Evolutionary conservation across 2,113 vertebrate species (phyloP).

Genomic region (Psephotus haematonotus): DNA sequence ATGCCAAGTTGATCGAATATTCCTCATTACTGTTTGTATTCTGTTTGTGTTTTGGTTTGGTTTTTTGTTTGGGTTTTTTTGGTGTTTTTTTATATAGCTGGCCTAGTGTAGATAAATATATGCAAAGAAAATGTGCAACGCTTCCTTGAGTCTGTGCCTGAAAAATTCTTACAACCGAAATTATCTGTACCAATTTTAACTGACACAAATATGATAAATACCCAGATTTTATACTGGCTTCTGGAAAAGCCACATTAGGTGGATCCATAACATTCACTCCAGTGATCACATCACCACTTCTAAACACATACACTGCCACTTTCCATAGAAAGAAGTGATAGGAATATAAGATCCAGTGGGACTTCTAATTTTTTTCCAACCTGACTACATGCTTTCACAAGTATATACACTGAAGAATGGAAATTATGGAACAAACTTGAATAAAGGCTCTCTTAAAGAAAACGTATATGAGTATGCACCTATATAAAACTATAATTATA

Average conservation of each 20-base stretch:
- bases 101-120: neutral
- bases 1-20: neutral
- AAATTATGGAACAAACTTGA: neutral
- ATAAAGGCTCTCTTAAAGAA: neutral
- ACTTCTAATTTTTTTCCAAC: neutral
- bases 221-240: neutral
- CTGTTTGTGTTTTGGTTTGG: neutral
- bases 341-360: neutral
- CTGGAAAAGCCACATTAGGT: neutral
- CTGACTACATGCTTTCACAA: neutral
- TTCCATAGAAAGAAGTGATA: neutral
- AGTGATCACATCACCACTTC: neutral
- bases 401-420: neutral
- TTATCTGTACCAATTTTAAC: neutral
- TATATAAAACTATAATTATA: constrained; percentile 10
- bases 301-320: neutral
- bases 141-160: neutral
- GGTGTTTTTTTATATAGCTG: neutral
- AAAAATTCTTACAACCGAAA: neutral
- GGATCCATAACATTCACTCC: neutral
- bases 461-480: neutral
- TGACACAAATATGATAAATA: rapidly evolving
- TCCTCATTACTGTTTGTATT: neutral
- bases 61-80: neutral
- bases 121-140: neutral